These are phyloP conservation scores for Caretta caretta DNA, from an alignment of 2,113 vertebrate species.

Conservation along the genomic window DNA sequence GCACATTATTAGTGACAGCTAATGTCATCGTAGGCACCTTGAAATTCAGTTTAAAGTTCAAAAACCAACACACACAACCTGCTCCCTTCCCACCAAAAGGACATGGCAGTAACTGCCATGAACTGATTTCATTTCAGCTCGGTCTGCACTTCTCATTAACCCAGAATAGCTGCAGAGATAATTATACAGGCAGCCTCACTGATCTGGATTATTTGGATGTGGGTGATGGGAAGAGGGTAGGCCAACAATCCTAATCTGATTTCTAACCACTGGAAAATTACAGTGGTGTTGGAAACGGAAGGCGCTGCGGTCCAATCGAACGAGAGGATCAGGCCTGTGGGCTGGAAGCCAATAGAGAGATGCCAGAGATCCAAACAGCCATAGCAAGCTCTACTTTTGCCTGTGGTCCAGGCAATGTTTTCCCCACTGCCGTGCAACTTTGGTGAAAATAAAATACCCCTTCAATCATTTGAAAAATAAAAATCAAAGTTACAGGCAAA, in stretches of 20 bases:
- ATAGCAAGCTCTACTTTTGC: background rate
- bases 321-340: background rate
- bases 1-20: conserved; percentile 1
- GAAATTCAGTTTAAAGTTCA: background rate
- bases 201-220: conserved; percentile 39
- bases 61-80: conserved; percentile 39
- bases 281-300: background rate
- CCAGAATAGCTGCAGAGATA: background rate
- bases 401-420: background rate
- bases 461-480: background rate
- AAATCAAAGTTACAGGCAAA: background rate
- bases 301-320: background rate
- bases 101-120: rapidly evolving
- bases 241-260: background rate
- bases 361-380: background rate
- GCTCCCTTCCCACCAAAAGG: background rate
- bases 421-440: background rate
- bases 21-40: background rate
- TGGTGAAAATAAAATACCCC: background rate
- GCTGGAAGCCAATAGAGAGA: background rate
- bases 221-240: background rate
- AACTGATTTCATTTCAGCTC: background rate
- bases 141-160: background rate
- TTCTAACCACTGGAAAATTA: background rate
- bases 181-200: background rate